A percentile compares a stretch with the other conserved stretches of the same genome.
Conservation (phyloP, 2,113 vertebrate species). For the Drymodes brunneopygia region DNA sequence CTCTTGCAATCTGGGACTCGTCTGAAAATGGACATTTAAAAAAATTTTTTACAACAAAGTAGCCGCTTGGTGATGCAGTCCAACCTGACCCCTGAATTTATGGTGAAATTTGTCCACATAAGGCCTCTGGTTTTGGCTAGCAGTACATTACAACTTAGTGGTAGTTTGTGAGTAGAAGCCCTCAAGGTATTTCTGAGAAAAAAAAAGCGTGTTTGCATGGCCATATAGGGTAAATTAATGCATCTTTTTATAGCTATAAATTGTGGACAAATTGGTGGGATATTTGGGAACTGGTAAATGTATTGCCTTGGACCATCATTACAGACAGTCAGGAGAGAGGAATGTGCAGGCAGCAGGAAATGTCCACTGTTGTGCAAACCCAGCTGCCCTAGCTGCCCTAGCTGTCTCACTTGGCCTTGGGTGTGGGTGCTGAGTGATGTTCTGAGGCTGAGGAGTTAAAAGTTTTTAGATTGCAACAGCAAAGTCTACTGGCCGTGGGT, state of each 20-base stretch:
- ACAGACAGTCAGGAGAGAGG: background rate
- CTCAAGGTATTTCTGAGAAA: background rate
- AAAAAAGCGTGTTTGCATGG: background rate
- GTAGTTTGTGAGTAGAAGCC: background rate
- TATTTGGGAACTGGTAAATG: background rate
- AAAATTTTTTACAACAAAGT: background rate
- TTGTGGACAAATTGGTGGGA: background rate
- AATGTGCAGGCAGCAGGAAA: background rate
- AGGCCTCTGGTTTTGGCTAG: background rate
- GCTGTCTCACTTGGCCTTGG: background rate
- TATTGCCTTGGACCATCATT: accelerated
- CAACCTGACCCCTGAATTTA: background rate
- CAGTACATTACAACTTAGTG: background rate
- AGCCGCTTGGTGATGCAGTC: background rate
- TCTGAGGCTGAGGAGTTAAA: background rate
- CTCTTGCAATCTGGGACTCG: background rate
- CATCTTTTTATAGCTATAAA: background rate
- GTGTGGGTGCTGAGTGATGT: background rate
- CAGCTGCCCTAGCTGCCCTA: background rate
- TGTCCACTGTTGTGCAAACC: background rate
- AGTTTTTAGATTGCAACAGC: background rate
- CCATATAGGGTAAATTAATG: background rate
- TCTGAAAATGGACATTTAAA: background rate
- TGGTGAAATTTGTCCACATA: background rate
- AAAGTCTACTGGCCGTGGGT: background rate